phyloP scores from a whole-genome alignment of 2,113 vertebrate species.

The Paramormyrops kingsleyae region DNA sequence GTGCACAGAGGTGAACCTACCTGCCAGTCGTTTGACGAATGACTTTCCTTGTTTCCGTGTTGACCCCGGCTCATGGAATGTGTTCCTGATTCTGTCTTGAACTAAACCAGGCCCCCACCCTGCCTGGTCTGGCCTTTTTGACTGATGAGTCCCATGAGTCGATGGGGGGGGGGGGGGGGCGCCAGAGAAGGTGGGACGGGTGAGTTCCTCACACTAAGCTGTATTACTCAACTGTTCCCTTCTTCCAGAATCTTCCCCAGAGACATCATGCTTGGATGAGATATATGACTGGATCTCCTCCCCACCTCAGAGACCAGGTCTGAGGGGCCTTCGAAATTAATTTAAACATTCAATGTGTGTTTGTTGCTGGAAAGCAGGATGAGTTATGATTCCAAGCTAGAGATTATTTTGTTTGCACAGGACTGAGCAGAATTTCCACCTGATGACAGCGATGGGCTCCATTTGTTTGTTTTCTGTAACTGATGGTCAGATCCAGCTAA shows the following conservation, averaged over 20 bases:
- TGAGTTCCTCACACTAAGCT: background rate
- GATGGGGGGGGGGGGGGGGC: background rate
- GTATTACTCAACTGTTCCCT: background rate
- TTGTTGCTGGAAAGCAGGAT: background rate
- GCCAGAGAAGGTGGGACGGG: no score
- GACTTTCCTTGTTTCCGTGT: background rate
- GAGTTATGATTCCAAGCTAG: background rate
- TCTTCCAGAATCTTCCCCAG: background rate
- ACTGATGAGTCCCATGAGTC: background rate
- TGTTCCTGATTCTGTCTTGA: background rate
- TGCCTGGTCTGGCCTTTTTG: background rate
- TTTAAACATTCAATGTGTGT: background rate
- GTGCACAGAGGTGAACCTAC: slow-evolving; percentile 1
- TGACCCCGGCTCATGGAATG: background rate
- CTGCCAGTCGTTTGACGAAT: background rate
- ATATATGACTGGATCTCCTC: background rate
- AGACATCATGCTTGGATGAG: background rate
- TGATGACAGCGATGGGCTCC: background rate
- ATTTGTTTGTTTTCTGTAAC: background rate
- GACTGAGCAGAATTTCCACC: background rate
- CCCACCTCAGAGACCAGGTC: background rate
- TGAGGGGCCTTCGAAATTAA: background rate
- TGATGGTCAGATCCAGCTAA: background rate
- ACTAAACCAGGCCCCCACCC: background rate
- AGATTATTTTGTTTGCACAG: background rate